phyloP scores from a whole-genome alignment of 2,797 vertebrate genomes.

The Pantherophis vulpinus region DNA sequence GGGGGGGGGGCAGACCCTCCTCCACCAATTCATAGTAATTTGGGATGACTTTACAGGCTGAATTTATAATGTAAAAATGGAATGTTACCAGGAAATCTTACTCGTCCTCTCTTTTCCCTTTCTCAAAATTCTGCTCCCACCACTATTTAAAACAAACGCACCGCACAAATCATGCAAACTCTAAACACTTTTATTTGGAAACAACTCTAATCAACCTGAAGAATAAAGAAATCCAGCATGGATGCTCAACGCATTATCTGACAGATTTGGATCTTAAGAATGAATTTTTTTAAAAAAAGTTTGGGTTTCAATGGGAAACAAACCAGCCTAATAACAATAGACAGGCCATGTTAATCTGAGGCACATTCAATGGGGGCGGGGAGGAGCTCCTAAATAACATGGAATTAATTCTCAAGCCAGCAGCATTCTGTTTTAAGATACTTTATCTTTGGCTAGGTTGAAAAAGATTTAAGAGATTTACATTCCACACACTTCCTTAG shows the following conservation, averaged over 20 bases:
- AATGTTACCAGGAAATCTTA: neutral
- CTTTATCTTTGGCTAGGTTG: neutral
- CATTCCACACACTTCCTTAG: neutral
- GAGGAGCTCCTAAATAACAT: neutral
- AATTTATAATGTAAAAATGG: neutral
- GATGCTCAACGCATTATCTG: too few species aligned
- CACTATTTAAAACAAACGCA: neutral
- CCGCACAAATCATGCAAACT: neutral
- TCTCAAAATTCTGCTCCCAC: neutral
- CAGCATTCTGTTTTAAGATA: neutral
- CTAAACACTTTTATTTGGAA: neutral
- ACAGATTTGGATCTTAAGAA: neutral
- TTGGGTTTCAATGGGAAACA: neutral
- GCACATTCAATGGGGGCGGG: neutral
- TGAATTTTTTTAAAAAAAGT: neutral
- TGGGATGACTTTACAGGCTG: neutral
- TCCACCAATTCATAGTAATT: neutral
- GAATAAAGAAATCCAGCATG: neutral
- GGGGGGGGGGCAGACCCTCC: neutral
- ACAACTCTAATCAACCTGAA: too few species aligned
- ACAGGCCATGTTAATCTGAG: neutral
- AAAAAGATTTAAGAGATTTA: neutral
- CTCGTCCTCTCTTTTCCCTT: neutral
- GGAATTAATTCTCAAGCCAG: neutral
- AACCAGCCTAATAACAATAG: neutral